phyloP scores from a whole-genome alignment of 2,113 vertebrate species.

The Neofelis nebulosa region DNA sequence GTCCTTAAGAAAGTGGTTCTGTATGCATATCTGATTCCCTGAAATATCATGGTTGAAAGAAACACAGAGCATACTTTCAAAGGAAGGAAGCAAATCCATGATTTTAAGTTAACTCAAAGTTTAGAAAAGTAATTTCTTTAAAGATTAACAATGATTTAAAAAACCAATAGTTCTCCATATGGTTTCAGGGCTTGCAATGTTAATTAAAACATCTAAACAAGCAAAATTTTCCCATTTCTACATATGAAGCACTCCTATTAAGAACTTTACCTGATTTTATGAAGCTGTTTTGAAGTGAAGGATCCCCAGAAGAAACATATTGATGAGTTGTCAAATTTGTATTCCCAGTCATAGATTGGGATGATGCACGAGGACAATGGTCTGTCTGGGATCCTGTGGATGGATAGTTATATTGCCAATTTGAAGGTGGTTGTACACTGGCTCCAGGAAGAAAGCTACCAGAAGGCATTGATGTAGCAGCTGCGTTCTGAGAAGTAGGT shows the following conservation, averaged over 20 bases:
- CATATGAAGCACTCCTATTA: conserved; percentile 13
- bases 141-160: background rate
- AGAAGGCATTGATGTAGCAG: conserved; percentile 84
- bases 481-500: conserved; percentile 82
- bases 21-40: background rate
- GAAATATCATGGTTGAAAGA: conserved; percentile 3
- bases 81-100: conserved; percentile 25
- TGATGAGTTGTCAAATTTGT: conserved; percentile 82
- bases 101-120: conserved; percentile 39
- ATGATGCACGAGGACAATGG: conserved; percentile 80
- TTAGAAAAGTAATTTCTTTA: conserved; percentile 34
- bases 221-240: conserved; percentile 1
- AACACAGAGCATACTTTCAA: background rate
- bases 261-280: conserved; percentile 83
- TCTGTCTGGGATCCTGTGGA: conserved; percentile 80
- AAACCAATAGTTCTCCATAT: background rate
- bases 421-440: conserved; percentile 80
- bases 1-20: background rate
- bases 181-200: background rate
- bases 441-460: conserved; percentile 85
- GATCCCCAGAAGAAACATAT: conserved; percentile 82
- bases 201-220: conserved; percentile 44
- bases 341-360: conserved; percentile 80
- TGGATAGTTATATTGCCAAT: conserved; percentile 89
- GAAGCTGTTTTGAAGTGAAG: conserved; percentile 84